Conservation (phyloP, 2,113 vertebrate species). For the Setophaga coronata region DNA sequence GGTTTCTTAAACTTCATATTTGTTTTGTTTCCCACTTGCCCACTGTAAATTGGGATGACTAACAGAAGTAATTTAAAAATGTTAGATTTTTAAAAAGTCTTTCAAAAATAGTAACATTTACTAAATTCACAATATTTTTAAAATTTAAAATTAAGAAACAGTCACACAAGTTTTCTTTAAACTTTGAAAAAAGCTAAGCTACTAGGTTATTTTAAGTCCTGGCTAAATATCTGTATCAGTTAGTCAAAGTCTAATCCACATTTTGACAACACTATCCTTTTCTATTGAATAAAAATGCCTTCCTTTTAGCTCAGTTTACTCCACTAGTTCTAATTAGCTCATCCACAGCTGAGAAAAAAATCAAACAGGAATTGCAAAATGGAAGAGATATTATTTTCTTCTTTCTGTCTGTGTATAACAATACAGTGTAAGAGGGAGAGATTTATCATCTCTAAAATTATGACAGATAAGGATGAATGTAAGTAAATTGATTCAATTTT, state of each 20-base stretch:
- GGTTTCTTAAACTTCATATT: neutral
- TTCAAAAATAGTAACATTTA: neutral
- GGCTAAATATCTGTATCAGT: neutral
- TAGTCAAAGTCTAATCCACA: neutral
- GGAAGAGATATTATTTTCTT: neutral
- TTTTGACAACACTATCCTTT: neutral
- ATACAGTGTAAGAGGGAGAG: neutral
- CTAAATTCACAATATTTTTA: neutral
- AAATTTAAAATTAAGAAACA: neutral
- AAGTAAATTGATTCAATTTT: slow-evolving; percentile 24
- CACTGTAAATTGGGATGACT: neutral
- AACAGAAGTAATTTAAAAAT: neutral
- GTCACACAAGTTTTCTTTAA: neutral
- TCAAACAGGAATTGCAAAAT: neutral
- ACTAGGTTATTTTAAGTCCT: neutral
- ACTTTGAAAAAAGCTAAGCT: neutral
- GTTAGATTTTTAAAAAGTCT: neutral
- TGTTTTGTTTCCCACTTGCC: neutral
- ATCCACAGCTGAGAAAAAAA: neutral
- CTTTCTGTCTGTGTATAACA: neutral
- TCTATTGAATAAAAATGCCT: neutral
- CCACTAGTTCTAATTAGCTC: neutral
- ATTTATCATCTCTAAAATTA: neutral
- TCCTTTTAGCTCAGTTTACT: neutral
- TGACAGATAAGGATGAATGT: slow-evolving; percentile 2